A percentile compares a stretch with the other conserved stretches of the same genome.
Evolutionary conservation across 2,797 vertebrate genomes (phyloP).

Genomic region (Rhadinocentrus ornatus): DNA sequence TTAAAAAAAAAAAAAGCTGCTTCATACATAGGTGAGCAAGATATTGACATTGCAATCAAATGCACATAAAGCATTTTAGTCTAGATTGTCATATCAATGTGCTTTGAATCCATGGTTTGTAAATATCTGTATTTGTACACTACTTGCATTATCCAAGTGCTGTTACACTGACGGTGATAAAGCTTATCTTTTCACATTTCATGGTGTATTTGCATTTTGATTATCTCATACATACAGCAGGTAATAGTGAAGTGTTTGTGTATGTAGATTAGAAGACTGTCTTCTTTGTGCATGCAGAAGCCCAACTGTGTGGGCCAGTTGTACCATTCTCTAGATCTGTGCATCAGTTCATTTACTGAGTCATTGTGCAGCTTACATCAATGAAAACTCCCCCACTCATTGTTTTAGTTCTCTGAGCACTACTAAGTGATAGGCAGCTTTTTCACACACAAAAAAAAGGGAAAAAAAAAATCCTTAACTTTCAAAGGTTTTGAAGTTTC

Average conservation of each 20-base stretch:
- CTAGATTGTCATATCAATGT: slow-evolving; percentile 10
- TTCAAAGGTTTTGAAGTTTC: slow-evolving; percentile 36
- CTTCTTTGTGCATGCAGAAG: slow-evolving; percentile 6
- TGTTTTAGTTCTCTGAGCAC: slow-evolving; percentile 5
- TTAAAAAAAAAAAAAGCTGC: no score
- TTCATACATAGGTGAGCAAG: neutral
- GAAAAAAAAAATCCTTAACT: slow-evolving; percentile 4
- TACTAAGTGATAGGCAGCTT: slow-evolving; percentile 13
- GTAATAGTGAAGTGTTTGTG: neutral
- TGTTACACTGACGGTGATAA: slow-evolving; percentile 11
- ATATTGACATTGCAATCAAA: neutral
- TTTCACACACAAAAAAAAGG: neutral
- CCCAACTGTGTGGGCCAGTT: slow-evolving; percentile 4
- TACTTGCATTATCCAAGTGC: neutral
- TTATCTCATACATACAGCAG: neutral
- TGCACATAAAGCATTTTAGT: neutral
- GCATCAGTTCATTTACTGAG: slow-evolving; percentile 23
- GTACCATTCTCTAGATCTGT: slow-evolving; percentile 7
- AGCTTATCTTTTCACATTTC: slow-evolving; percentile 8
- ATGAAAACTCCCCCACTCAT: neutral
- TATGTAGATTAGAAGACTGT: neutral
- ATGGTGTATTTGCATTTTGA: slow-evolving; percentile 20
- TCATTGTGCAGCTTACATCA: slow-evolving; percentile 9
- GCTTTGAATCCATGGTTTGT: slow-evolving; percentile 8
- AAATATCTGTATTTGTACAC: neutral